Conservation (phyloP, 2,888 invertebrate species). For the Abscondita cerata region DNA sequence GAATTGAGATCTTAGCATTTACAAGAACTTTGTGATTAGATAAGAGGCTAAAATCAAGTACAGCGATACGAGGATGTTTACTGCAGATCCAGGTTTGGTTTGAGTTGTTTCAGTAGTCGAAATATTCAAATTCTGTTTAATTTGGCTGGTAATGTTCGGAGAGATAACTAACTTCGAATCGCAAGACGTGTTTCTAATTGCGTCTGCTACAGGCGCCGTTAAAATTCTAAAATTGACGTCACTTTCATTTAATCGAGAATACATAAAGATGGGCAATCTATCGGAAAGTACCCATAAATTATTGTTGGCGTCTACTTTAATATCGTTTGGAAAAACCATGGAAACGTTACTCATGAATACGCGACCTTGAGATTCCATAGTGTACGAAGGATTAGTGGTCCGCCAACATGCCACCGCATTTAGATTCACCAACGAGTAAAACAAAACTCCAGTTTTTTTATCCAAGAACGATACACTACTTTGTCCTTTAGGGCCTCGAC, state of each 20-base stretch:
- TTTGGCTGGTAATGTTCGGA: constrained; percentile 18
- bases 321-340: constrained; percentile 79
- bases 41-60: background rate
- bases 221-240: constrained; percentile 77
- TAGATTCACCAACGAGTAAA: constrained; percentile 76
- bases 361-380: constrained; percentile 73
- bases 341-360: constrained; percentile 74
- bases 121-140: constrained; percentile 11
- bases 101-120: background rate
- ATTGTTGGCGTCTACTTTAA: constrained; percentile 76
- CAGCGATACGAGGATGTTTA: background rate
- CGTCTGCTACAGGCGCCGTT: constrained; percentile 71
- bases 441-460: constrained; percentile 72
- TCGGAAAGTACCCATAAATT: constrained; percentile 79
- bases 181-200: constrained; percentile 76
- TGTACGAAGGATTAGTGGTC: constrained; percentile 71
- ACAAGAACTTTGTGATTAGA: background rate
- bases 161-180: constrained; percentile 61
- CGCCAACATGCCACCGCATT: constrained; percentile 83
- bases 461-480: constrained; percentile 77
- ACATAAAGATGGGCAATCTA: constrained; percentile 74
- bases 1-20: too few species aligned
- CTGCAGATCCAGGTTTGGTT: background rate
- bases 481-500: constrained; percentile 74
- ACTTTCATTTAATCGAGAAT: constrained; percentile 65